A percentile compares a stretch with the other conserved stretches of the same genome.
Conservation (phyloP, 2,113 vertebrate genomes). For the Apodemus speciosus region DNA sequence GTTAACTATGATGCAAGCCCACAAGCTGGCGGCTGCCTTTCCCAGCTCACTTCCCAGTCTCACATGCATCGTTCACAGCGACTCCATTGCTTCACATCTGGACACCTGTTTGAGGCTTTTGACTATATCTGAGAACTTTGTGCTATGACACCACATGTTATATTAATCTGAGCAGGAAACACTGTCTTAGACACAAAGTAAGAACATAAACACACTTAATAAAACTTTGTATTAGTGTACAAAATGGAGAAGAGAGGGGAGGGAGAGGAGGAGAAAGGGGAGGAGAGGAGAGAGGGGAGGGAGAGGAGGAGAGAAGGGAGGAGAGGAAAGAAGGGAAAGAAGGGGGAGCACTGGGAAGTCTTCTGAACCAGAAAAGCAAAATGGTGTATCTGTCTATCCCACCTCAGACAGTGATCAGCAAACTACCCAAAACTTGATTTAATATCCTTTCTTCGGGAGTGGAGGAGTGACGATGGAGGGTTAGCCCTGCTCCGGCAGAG, state of each 20-base stretch:
- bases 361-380: neutral
- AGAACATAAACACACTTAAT: neutral
- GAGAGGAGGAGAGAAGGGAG: too few species aligned
- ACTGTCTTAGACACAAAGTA: neutral
- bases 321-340: neutral
- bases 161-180: constrained; percentile 21
- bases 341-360: neutral
- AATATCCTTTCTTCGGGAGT: neutral
- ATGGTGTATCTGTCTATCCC: neutral
- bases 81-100: constrained; percentile 33
- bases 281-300: too few species aligned
- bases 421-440: neutral
- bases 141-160: neutral
- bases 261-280: too few species aligned
- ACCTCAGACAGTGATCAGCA: neutral
- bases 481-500: neutral
- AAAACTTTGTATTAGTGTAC: constrained; percentile 7
- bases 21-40: neutral
- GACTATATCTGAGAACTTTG: neutral
- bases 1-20: neutral
- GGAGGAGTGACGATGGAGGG: neutral
- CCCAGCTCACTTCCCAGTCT: neutral
- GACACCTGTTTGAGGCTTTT: constrained; percentile 13
- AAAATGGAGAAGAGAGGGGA: neutral
- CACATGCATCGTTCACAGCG: neutral